phyloP scores from a whole-genome alignment of 2,888 invertebrate species.

The Drosophila testacea region DNA sequence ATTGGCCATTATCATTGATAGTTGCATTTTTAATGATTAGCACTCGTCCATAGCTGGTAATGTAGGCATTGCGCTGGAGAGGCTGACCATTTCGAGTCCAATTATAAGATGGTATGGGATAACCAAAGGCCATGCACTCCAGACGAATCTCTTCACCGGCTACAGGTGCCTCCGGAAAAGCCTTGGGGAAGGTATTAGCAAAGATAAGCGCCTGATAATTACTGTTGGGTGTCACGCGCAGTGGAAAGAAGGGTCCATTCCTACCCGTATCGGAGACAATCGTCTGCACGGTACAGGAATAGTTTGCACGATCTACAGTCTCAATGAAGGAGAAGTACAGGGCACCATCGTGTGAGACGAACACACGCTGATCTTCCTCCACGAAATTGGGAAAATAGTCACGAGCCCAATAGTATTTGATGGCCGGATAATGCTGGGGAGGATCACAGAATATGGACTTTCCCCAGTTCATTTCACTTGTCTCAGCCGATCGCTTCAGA shows the following conservation, averaged over 20 bases:
- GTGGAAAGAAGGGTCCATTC: constrained; percentile 94
- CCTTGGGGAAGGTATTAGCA: constrained; percentile 97
- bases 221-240: constrained; percentile 93
- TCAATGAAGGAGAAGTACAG: constrained; percentile 97
- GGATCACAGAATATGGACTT: constrained; percentile 97
- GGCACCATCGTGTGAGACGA: constrained; percentile 97
- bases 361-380: constrained; percentile 95
- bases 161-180: constrained; percentile 96
- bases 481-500: constrained; percentile 92
- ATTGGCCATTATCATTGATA: constrained; percentile 97
- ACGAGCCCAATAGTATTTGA: constrained; percentile 96
- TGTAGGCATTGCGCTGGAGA: constrained; percentile 90
- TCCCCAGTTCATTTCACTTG: constrained; percentile 96
- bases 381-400: constrained; percentile 96
- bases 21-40: constrained; percentile 94
- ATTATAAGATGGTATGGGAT: constrained; percentile 96
- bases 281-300: constrained; percentile 96
- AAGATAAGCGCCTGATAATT: constrained; percentile 96
- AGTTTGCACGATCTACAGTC: constrained; percentile 94
- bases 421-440: constrained; percentile 95
- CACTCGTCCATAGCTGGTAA: constrained; percentile 93
- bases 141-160: constrained; percentile 95
- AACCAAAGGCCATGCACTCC: constrained; percentile 98
- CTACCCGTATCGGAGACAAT: constrained; percentile 94
- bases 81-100: constrained; percentile 93